Conservation (phyloP, 2,888 invertebrate genomes). For the Aleiodes leptofemur region DNA sequence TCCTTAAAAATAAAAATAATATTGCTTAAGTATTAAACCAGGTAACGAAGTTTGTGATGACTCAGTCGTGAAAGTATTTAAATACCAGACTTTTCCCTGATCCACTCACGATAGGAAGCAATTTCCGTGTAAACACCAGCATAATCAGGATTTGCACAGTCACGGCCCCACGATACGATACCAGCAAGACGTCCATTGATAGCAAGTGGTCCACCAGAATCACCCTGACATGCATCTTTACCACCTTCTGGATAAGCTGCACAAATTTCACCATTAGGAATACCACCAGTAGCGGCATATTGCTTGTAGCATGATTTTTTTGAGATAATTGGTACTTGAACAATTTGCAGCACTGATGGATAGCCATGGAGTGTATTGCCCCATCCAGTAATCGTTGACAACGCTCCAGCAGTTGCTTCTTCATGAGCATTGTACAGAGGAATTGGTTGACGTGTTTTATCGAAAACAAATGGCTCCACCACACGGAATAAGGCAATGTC, state of each 20-base stretch:
- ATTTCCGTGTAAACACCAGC: slow-evolving; percentile 76
- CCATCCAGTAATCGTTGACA: slow-evolving; percentile 62
- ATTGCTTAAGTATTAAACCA: too few relatives aligned
- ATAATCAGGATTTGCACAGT: slow-evolving; percentile 76
- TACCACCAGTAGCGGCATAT: slow-evolving; percentile 63
- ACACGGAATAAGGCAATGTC: slow-evolving; percentile 78
- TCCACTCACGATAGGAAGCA: slow-evolving; percentile 75
- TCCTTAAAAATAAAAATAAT: too few relatives aligned
- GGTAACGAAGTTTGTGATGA: too few relatives aligned
- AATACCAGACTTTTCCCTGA: slow-evolving; percentile 52
- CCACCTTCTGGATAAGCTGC: slow-evolving; percentile 79
- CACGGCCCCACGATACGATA: slow-evolving; percentile 76
- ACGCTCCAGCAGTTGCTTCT: slow-evolving; percentile 56
- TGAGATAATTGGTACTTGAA: slow-evolving; percentile 77
- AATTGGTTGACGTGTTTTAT: slow-evolving; percentile 72
- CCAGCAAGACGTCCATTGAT: slow-evolving; percentile 62
- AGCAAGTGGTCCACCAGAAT: slow-evolving; percentile 65
- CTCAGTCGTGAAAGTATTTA: slow-evolving; percentile 11
- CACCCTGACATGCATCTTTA: slow-evolving; percentile 65
- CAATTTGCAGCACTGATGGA: too few relatives aligned
- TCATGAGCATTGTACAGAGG: slow-evolving; percentile 71
- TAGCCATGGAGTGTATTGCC: slow-evolving; percentile 63
- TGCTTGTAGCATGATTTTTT: slow-evolving; percentile 75
- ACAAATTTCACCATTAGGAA: slow-evolving; percentile 76
- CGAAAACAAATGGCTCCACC: too few relatives aligned